Evolutionary conservation across 2,888 invertebrate species (phyloP), one percentile per base, ranked within the genome.

Genomic region (Himalopsyche tibetana): DNA sequence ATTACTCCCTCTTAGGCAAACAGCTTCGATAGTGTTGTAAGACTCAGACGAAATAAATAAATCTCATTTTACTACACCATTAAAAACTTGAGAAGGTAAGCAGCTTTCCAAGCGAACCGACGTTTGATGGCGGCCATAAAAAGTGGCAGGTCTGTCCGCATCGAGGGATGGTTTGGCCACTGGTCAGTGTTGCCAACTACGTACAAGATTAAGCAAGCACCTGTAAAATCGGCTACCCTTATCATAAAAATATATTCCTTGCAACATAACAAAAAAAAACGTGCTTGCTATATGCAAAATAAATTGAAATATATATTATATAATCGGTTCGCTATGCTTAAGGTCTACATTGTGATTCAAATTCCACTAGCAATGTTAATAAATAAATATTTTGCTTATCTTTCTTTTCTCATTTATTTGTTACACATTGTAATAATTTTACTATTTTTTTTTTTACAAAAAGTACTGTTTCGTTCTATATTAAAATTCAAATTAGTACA

Each of bases 41-140:
- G 56, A 69, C 84, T 81, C 87, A 88, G 87, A 86, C 86, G 87
- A 87, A 88, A 87, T 87, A 87, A 87, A 88, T 87, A 87, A 88
- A 88, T 87, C 87, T 83, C 83, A 84, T 85, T 87, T 88, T 88
- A 87, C 79, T 85, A 82, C 81, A 51, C 85, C 86, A 85, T 87
- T 88, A 87, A 88, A 88, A 87, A 86, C 82, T 83, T 82, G 56
- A 74, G 74, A 74, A 74, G 84, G 88, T 82, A 87, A 87, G 84
- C 84, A 84, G 87, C 85, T 85, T 82, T 84, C 80, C 69, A 69
- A 56, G 69, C 42, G 84, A 63, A 84, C 38, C 82, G 69, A 55
- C 80, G 51, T 87, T 87, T 87, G 87, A 87, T 87, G 86, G 84
- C 79, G 63, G 79, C 82, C 85, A 83, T 88, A 86, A 88, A 88